Evolutionary conservation across 2,797 vertebrate genomes (phyloP).

Genomic region (Onychomys leucogaster): DNA sequence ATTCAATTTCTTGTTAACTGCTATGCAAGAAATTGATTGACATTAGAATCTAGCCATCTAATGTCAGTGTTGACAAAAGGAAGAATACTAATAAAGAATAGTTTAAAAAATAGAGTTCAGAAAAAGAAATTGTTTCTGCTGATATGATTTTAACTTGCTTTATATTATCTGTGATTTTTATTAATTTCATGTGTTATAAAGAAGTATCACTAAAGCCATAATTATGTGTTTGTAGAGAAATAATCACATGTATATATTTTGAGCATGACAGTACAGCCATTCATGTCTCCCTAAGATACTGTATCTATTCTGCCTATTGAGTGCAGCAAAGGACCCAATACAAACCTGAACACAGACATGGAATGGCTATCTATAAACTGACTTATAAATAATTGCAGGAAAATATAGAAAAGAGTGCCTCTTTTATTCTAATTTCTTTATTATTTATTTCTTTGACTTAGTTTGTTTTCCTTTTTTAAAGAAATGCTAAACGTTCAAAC

Average conservation of each 20-base stretch:
- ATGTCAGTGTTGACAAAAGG: slow-evolving; percentile 48
- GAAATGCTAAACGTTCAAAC: background rate
- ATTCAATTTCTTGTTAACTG: slow-evolving; percentile 62
- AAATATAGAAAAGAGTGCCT: background rate
- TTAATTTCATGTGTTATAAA: background rate
- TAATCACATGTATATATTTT: background rate
- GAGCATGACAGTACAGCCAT: background rate
- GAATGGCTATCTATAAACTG: background rate
- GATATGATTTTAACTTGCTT: slow-evolving; percentile 14
- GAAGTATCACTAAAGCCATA: background rate
- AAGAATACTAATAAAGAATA: slow-evolving; percentile 56
- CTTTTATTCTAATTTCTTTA: background rate
- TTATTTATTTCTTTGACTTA: background rate
- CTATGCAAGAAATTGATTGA: slow-evolving; percentile 12
- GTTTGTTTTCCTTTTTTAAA: background rate
- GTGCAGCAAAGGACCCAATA: background rate
- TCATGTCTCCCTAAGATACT: background rate
- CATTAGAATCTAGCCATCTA: slow-evolving; percentile 60
- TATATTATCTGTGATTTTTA: background rate
- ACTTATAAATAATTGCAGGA: background rate
- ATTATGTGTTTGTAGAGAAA: background rate
- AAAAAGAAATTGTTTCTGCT: slow-evolving; percentile 47
- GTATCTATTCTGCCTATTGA: background rate
- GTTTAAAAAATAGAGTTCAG: background rate
- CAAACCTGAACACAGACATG: background rate